Percentiles rank a stretch among this genome's conserved stretches.
These are phyloP conservation scores for Charadrius vociferus DNA, from an alignment of 2,113 vertebrate species.

Conservation along the genomic window DNA sequence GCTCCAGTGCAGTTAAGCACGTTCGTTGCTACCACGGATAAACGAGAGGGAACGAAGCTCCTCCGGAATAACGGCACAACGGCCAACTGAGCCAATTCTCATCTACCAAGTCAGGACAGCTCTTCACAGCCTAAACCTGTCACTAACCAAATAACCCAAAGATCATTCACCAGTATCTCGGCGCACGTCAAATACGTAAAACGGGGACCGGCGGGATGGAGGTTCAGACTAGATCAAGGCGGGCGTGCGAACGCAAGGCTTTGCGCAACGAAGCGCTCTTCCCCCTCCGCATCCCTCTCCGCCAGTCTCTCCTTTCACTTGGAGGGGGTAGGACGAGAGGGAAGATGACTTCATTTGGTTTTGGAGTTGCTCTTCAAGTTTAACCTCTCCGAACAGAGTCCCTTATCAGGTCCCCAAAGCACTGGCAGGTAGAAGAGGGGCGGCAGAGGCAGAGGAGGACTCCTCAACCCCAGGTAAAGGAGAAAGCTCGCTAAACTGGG, in stretches of 20 bases:
- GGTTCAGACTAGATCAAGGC: background rate
- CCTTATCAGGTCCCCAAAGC: background rate
- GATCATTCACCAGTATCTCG: background rate
- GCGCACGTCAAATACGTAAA: fast-evolving
- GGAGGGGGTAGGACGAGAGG: background rate
- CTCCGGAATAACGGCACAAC: background rate
- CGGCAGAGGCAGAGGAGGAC: background rate
- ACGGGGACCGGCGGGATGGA: background rate
- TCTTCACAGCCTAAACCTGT: background rate
- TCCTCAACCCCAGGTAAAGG: background rate
- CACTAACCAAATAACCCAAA: background rate
- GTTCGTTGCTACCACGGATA: background rate
- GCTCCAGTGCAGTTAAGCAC: background rate
- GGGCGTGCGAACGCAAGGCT: background rate
- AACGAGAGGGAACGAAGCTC: background rate
- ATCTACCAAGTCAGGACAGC: background rate
- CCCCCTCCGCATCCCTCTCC: background rate
- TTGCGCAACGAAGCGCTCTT: fast-evolving
- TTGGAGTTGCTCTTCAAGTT: background rate
- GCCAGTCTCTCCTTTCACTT: background rate
- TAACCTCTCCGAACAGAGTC: background rate
- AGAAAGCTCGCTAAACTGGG: background rate
- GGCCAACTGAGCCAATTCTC: background rate
- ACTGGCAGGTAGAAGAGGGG: background rate
- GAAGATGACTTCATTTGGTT: background rate